Evolutionary conservation across 1,140 invertebrate genomes (phyloP), one percentile per base, ranked within the genome.

Genomic region (Brachionus asplanchnoidis): DNA sequence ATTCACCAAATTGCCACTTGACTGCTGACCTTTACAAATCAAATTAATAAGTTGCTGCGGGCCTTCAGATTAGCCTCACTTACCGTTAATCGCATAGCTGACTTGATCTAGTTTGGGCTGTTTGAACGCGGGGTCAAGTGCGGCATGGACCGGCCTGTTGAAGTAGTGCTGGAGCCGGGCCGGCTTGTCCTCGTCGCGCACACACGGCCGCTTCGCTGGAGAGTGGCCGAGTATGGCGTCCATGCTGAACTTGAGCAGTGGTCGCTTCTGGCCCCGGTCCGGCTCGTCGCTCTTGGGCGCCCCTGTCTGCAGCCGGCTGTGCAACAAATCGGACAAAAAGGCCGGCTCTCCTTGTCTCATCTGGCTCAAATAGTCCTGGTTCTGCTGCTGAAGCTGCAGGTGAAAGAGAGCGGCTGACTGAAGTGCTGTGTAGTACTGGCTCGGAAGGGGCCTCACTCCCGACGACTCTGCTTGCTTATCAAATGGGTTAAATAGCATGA

Each of bases 321-420:
- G 40, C 20, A 77, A 26, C 42, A 77, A 8, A 2, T 77, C 73
- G 40, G 42, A 36, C 40, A 77, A 77, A 50, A 53, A 50, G 42
- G 46, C 17, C 42, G 73, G 73, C 42, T 77, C 26, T 17, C 14
- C 70, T 42, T 75, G 70, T 2, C 70, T 17, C 17, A 75, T n/a
- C 8, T 75, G 70, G 11, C 3, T 50, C 0, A 50, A 28, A 12
- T 77, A 77, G 0, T 77, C 73, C 12, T 77, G 73, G 42, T 77
- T 77, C 14, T 77, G 73, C 26, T 77, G 73, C 46, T 77, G 73
- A 14, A 75, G 36, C 23, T 75, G 70, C 9, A 77, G 11, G 26
- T 77, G 73, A n/a, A 77, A 77, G n/a, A 77, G 26, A 3, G 73
- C 73, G 7, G 73, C 73, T n/a, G 73, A 77, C n/a, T 77, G 73